Conservation (phyloP, 2,113 vertebrate species). For the Machaerirhynchus nigripectus region DNA sequence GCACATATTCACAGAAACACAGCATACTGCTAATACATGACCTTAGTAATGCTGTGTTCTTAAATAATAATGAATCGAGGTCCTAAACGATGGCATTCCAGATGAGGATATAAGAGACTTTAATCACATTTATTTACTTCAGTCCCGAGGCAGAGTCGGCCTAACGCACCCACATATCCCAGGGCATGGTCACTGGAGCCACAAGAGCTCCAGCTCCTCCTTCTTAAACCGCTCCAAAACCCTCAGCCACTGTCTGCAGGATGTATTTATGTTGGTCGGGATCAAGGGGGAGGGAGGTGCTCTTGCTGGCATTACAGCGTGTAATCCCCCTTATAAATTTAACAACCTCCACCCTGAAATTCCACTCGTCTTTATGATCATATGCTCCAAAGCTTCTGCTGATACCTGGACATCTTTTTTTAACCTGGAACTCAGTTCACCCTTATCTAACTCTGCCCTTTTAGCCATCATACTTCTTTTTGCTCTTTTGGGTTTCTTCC, state of each 20-base stretch:
- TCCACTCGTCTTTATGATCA: fast-evolving
- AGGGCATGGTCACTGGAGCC: not conserved
- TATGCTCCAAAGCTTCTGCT: not conserved
- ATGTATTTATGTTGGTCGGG: not conserved
- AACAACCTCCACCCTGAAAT: not conserved
- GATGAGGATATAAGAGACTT: not conserved
- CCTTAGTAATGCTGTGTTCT: not conserved
- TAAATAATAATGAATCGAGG: not conserved
- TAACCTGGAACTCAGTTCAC: not conserved
- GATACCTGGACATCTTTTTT: not conserved
- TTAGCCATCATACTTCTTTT: not conserved
- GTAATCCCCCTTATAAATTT: not conserved
- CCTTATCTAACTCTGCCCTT: not conserved
- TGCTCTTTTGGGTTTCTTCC: not conserved
- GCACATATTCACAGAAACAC: not conserved
- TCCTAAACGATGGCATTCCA: not conserved
- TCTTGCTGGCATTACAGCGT: not conserved
- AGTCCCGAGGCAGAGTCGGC: not conserved
- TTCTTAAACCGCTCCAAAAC: not conserved
- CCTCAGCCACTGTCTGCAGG: not conserved
- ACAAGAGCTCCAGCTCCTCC: not conserved
- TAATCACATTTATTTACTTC: not conserved
- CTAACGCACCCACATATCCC: not conserved
- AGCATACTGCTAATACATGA: fast-evolving
- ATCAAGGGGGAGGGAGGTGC: not conserved